Percentiles rank a stretch among this genome's conserved stretches.
Evolutionary conservation across 2,113 vertebrate genomes (phyloP).

Genomic region (Ictalurus punctatus): DNA sequence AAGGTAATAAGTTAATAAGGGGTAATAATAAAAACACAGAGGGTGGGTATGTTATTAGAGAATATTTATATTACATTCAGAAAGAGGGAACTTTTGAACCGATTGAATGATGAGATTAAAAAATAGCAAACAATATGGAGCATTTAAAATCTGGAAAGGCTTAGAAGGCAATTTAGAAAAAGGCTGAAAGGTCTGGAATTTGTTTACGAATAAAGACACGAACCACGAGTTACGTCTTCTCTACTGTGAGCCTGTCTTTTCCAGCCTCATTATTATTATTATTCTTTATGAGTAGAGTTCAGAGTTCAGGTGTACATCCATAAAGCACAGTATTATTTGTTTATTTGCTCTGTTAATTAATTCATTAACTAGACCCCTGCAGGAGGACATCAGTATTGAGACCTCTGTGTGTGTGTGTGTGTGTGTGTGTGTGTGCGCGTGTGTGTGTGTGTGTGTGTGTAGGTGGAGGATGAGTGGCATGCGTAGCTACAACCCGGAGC

Average conservation of each 20-base stretch:
- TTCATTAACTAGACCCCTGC: background rate
- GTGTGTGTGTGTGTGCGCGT: conserved; percentile 36
- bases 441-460: conserved; percentile 50
- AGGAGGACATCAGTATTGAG: background rate
- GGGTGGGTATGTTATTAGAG: background rate
- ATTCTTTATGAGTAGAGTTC: background rate
- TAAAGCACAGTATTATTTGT: background rate
- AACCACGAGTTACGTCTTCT: background rate
- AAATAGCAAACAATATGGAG: background rate
- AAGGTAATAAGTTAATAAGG: background rate
- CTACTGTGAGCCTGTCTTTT: background rate
- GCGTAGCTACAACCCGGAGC: conserved; percentile 92
- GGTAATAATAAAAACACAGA: background rate
- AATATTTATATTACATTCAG: background rate
- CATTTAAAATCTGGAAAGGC: background rate
- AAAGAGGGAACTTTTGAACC: background rate
- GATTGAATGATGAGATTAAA: background rate
- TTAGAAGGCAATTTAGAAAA: background rate
- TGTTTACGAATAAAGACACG: background rate
- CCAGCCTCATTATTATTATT: background rate
- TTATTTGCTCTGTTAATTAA: no score
- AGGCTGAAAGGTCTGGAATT: background rate
- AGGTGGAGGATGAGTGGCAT: conserved; percentile 93
- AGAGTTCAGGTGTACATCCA: background rate
- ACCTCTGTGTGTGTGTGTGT: conserved; percentile 23